These are phyloP conservation scores for Xerus rutilus DNA, from an alignment of 2,797 vertebrate genomes.

Conservation along the genomic window DNA sequence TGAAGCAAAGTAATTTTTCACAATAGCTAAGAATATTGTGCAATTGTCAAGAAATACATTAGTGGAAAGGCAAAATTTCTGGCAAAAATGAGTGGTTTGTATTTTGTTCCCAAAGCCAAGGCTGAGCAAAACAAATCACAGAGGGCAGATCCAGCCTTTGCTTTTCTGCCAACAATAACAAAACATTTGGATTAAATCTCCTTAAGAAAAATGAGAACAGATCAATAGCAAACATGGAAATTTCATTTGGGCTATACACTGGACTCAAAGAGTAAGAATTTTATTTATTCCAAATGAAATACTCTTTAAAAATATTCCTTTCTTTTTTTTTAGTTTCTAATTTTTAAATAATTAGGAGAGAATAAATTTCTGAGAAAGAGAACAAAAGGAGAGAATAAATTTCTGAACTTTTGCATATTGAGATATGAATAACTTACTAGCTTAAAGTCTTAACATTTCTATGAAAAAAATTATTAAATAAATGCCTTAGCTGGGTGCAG, in stretches of 20 bases:
- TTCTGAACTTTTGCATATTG: conserved; percentile 51
- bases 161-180: conserved; percentile 63
- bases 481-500: background rate
- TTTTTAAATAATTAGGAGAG: conserved; percentile 59
- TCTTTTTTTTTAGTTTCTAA: background rate
- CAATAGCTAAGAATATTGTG: conserved; percentile 49
- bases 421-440: conserved; percentile 48
- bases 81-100: conserved; percentile 57
- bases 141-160: conserved; percentile 5
- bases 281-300: conserved; percentile 58
- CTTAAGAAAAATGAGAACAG: conserved; percentile 50
- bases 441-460: conserved; percentile 39
- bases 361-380: background rate
- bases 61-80: conserved; percentile 51
- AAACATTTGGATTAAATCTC: conserved; percentile 64
- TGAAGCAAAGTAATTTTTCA: conserved; percentile 58
- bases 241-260: conserved; percentile 24
- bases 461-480: conserved; percentile 23
- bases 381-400: background rate
- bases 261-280: background rate
- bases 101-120: conserved; percentile 67
- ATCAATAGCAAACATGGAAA: conserved; percentile 32
- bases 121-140: conserved; percentile 71
- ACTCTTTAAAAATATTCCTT: background rate
- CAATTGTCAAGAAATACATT: conserved; percentile 68